Percentiles rank a stretch among this genome's conserved stretches.
These are phyloP conservation scores for Linnaemya vulpina DNA, from an alignment of 2,888 invertebrate genomes.

Conservation along the genomic window DNA sequence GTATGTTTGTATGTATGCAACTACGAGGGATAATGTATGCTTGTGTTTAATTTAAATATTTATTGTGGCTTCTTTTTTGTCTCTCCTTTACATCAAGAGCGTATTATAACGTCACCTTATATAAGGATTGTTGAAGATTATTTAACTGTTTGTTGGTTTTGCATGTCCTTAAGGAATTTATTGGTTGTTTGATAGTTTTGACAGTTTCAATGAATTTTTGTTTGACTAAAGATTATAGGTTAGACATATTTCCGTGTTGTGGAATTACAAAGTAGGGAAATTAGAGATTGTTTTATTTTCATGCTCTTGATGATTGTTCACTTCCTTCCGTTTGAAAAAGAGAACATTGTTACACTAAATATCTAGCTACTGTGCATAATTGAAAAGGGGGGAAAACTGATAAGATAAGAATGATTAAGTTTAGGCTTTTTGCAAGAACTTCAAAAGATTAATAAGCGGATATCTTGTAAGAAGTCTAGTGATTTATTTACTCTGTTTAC, in stretches of 20 bases:
- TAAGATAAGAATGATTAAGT: neutral
- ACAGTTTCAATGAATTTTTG: conserved; percentile 70
- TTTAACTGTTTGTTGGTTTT: conserved; percentile 56
- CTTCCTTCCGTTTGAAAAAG: conserved; percentile 55
- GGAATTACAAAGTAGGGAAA: conserved; percentile 48
- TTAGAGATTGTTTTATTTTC: conserved; percentile 46
- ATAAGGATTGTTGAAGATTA: conserved; percentile 59
- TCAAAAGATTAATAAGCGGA: neutral
- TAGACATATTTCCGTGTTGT: neutral
- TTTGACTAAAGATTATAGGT: conserved; percentile 64
- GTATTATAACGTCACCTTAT: conserved; percentile 33
- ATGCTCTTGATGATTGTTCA: conserved; percentile 53
- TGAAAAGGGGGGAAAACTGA: conserved; percentile 2
- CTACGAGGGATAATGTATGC: neutral
- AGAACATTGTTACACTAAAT: neutral
- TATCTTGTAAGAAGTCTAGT: neutral
- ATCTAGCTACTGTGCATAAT: too few relatives aligned
- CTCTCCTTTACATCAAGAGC: conserved; percentile 12
- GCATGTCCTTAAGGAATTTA: conserved; percentile 64
- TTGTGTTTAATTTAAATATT: conserved; percentile 12
- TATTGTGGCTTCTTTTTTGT: too few relatives aligned
- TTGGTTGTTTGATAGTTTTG: conserved; percentile 69
- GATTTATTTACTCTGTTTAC: neutral
- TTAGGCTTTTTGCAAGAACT: too few relatives aligned
- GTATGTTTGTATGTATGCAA: neutral